Evolutionary conservation across 2,888 invertebrate genomes (phyloP).

Genomic region (Pterostichus niger): DNA sequence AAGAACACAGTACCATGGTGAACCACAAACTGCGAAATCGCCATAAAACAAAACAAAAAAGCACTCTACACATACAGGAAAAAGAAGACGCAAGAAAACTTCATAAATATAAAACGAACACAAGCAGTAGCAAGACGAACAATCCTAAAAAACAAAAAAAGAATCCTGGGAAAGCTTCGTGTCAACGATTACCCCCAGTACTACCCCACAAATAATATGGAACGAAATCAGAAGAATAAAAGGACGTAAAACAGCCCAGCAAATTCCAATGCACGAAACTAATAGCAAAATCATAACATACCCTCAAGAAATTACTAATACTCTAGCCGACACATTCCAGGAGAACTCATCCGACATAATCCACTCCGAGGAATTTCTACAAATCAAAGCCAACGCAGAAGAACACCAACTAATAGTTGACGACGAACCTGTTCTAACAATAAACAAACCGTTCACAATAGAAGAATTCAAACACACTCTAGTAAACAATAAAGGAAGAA

Average conservation of each 20-base stretch:
- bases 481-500: no score
- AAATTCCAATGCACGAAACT: background rate
- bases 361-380: no score
- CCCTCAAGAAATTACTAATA: background rate
- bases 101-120: background rate
- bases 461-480: no score
- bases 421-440: no score
- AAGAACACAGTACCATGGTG: no score
- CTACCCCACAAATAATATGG: background rate
- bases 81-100: no score
- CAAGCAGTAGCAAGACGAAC: constrained; percentile 30
- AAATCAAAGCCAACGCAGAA: no score
- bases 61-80: no score
- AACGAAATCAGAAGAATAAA: constrained; percentile 21
- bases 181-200: background rate
- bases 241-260: background rate
- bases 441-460: no score
- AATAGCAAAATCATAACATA: background rate
- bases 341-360: constrained; percentile 5
- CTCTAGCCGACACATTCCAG: background rate
- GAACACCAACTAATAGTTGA: no score
- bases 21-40: no score
- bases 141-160: constrained; percentile 27
- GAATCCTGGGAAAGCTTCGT: constrained; percentile 8
- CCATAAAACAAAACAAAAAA: no score